phyloP scores from a whole-genome alignment of 92 coral and sea anemone species.

The Parazoanthus darwini region DNA sequence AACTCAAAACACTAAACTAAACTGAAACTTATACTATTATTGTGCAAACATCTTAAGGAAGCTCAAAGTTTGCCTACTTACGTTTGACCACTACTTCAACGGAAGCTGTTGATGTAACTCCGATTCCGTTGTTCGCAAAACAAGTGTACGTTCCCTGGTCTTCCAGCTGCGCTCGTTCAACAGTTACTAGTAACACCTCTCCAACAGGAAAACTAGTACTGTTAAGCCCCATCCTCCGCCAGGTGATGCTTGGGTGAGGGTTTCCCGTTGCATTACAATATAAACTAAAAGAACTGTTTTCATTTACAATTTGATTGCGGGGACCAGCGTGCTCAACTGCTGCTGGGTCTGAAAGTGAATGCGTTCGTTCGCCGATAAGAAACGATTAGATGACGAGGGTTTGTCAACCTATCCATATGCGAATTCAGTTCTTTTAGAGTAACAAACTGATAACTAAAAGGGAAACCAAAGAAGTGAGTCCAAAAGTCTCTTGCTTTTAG shows the following conservation, averaged over 20 bases:
- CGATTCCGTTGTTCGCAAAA: constrained; percentile 61
- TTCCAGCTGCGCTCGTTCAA: constrained; percentile 1
- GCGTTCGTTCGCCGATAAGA: neutral
- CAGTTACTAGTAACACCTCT: neutral
- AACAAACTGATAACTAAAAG: too few relatives aligned
- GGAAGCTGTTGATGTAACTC: constrained; percentile 26
- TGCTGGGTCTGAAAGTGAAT: constrained; percentile 22
- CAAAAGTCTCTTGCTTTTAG: too few relatives aligned
- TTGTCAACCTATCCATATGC: too few relatives aligned
- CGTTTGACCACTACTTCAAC: constrained; percentile 41
- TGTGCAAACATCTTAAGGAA: too few relatives aligned
- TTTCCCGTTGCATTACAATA: constrained; percentile 68
- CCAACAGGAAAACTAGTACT: constrained; percentile 34
- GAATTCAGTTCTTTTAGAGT: too few relatives aligned
- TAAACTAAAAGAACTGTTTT: constrained; percentile 46
- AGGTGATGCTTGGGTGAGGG: constrained; percentile 54
- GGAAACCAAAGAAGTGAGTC: too few relatives aligned
- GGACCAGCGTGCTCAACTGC: constrained; percentile 18
- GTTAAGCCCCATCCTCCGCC: constrained; percentile 35
- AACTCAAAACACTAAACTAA: too few relatives aligned
- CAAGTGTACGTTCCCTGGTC: constrained; percentile 59
- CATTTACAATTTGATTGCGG: constrained; percentile 41
- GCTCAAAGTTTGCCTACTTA: neutral
- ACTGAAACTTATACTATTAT: too few relatives aligned
- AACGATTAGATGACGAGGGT: neutral